These are phyloP conservation scores for Gymnarchus niloticus DNA, from an alignment of 2,113 vertebrate species.

Conservation along the genomic window DNA sequence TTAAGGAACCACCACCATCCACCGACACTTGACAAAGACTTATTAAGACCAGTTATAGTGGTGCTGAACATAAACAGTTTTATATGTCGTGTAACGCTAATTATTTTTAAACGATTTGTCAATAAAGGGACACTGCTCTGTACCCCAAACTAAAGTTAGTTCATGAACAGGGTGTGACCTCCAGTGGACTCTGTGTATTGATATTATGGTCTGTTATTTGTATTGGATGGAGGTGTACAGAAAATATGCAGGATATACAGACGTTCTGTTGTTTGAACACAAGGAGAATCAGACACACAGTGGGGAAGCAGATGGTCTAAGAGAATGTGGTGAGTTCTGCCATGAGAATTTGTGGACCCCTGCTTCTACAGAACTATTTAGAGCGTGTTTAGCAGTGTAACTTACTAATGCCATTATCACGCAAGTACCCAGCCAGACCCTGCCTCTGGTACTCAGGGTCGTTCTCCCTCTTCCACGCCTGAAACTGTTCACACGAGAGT, in stretches of 20 bases:
- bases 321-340: neutral
- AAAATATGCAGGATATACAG: no score
- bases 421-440: conserved; percentile 77
- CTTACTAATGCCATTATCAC: conserved; percentile 86
- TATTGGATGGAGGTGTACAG: no score
- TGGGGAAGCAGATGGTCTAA: neutral
- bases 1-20: neutral
- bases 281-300: no score
- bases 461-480: conserved; percentile 82
- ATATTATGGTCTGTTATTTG: no score
- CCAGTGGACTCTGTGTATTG: no score
- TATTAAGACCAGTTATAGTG: neutral
- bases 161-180: no score
- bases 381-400: neutral
- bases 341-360: neutral
- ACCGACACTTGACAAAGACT: neutral
- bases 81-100: no score
- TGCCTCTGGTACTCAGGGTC: conserved; percentile 82
- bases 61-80: neutral
- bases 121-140: no score
- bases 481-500: conserved; percentile 76
- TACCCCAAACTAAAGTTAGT: neutral
- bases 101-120: no score
- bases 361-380: neutral
- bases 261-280: neutral